Conservation (phyloP, 1,140 invertebrate genomes). For the Apis cerana region DNA sequence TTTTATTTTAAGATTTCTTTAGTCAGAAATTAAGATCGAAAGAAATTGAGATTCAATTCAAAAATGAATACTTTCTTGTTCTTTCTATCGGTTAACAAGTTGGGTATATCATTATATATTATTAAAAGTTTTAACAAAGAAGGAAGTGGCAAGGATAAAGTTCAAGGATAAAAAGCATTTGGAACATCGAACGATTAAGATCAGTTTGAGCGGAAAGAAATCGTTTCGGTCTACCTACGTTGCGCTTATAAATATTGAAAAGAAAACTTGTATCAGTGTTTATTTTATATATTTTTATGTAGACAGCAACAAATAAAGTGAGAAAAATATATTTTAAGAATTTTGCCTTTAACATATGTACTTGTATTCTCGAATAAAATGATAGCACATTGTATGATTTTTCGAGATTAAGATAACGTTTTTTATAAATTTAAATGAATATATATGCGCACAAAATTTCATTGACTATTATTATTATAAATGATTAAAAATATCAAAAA, state of each 20-base stretch:
- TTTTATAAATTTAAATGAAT: no score
- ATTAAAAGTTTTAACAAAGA: background rate
- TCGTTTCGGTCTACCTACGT: conserved; percentile 36
- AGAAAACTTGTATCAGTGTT: conserved; percentile 24
- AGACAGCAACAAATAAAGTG: background rate
- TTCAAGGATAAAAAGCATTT: no score
- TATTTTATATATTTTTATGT: background rate
- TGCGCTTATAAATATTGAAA: conserved; percentile 44
- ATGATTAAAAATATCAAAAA: no score
- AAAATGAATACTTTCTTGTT: conserved; percentile 8
- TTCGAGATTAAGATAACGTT: background rate
- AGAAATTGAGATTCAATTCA: background rate
- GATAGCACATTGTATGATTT: no score
- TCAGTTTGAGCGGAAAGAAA: conserved; percentile 17
- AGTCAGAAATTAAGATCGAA: background rate
- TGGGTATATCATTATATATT: conserved; percentile 21
- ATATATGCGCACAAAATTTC: no score
- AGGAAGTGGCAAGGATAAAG: conserved; percentile 12
- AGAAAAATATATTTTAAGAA: background rate
- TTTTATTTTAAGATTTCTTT: background rate
- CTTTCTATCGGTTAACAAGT: conserved; percentile 16
- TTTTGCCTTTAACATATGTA: background rate
- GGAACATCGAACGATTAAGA: conserved; percentile 40
- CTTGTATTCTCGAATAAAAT: no score
- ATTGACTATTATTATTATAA: no score